Conservation (phyloP, 2,113 vertebrate genomes). For the Eulacestoma nigropectus region DNA sequence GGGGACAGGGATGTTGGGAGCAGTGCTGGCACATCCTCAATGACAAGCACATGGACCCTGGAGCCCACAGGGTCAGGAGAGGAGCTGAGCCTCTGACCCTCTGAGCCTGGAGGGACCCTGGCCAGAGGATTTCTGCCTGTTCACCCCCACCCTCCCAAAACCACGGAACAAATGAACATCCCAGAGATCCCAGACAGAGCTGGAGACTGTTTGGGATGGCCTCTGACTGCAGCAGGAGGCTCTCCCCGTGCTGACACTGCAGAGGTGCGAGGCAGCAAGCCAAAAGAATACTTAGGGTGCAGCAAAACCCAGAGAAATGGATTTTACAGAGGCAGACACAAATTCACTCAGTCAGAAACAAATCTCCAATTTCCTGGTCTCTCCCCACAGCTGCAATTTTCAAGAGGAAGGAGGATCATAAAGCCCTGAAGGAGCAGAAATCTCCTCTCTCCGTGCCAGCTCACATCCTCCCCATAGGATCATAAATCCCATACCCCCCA, state of each 20-base stretch:
- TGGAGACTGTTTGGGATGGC: background rate
- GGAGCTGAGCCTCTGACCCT: no score
- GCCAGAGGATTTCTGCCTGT: background rate
- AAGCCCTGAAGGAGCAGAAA: slow-evolving; percentile 41
- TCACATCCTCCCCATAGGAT: slow-evolving; percentile 29
- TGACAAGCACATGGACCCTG: background rate
- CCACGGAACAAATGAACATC: background rate
- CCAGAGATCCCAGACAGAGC: background rate
- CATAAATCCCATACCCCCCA: background rate
- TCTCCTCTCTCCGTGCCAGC: slow-evolving; percentile 18
- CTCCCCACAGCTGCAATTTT: slow-evolving; percentile 33
- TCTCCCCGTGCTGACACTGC: background rate
- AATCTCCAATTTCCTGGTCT: slow-evolving; percentile 41
- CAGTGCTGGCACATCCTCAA: background rate
- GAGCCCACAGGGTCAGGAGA: accelerated
- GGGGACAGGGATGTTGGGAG: background rate
- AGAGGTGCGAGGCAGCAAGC: background rate
- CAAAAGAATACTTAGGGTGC: slow-evolving; percentile 9
- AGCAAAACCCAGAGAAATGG: background rate
- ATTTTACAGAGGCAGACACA: background rate
- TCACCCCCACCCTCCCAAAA: background rate
- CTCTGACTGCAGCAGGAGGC: background rate
- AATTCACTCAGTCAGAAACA: slow-evolving; percentile 40
- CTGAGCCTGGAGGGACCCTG: background rate
- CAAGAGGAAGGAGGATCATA: background rate